Evolutionary conservation across 2,797 vertebrate species (phyloP).

Genomic region (Pseudomugil gertrudae): DNA sequence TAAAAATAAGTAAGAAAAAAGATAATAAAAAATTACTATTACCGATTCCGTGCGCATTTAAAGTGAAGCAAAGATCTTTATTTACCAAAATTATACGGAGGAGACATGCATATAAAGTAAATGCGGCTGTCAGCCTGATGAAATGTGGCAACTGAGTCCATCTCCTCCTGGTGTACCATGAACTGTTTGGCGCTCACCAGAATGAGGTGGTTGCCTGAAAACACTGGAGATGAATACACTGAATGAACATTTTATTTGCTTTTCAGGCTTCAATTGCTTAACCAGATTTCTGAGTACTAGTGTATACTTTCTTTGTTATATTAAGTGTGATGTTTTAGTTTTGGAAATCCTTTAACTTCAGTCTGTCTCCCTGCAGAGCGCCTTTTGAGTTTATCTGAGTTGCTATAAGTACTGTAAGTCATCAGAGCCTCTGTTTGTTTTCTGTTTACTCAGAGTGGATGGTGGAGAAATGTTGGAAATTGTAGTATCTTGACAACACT

Average conservation of each 20-base stretch:
- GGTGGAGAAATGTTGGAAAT: constrained; percentile 54
- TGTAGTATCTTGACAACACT: constrained; percentile 56
- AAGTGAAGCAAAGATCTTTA: constrained; percentile 83
- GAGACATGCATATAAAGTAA: constrained; percentile 67
- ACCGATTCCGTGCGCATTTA: constrained; percentile 78
- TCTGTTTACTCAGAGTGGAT: constrained; percentile 52
- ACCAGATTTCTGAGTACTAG: constrained; percentile 78
- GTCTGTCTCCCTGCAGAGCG: constrained; percentile 68
- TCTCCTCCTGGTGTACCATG: constrained; percentile 71
- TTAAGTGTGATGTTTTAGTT: constrained; percentile 78
- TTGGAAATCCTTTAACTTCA: constrained; percentile 73
- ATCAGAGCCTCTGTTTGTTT: constrained; percentile 53
- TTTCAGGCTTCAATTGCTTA: constrained; percentile 75
- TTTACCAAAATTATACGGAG: constrained; percentile 82
- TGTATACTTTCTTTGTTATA: constrained; percentile 78
- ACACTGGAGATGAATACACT: constrained; percentile 76
- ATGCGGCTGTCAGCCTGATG: constrained; percentile 65
- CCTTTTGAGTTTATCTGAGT: constrained; percentile 62
- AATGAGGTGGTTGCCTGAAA: constrained; percentile 63
- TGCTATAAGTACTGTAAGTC: constrained; percentile 61
- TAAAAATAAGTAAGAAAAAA: constrained; percentile 41
- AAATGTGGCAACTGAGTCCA: constrained; percentile 72
- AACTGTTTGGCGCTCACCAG: constrained; percentile 72
- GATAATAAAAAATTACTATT: constrained; percentile 62
- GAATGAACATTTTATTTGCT: constrained; percentile 66